Base-by-base conservation (phyloP, 2,797 vertebrate species). In the Thaleichthys pacificus region DNA sequence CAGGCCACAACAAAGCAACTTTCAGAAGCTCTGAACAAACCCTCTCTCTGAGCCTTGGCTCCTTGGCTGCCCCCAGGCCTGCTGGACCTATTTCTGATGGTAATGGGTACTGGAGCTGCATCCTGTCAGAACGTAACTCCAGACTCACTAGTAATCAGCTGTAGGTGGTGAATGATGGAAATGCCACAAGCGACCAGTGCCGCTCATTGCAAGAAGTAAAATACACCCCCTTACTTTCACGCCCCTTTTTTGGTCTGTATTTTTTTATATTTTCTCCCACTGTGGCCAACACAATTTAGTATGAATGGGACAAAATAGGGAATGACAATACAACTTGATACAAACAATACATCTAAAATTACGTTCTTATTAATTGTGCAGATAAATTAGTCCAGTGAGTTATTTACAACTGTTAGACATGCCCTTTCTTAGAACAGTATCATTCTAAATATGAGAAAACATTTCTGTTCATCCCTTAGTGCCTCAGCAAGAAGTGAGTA, bases 101-200 rank as follows among this genome's bases (percentile, higher is more conserved):
- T 89, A 93, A 93, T 82, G 83, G 89, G 89, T 77, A 67, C 88
- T 89, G 92, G 87, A 93, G 90, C 82, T 69, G 74, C 93, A 92
- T 91, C 92, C 90, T 93, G 91, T 92, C 93, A 90, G 90, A 85
- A 90, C 90, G 87, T 35, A 35, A 35, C 86, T 89, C 85, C 88
- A 90, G 74, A 87, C 86, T 86, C 82, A 67, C 73, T 78, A 89
- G 91, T 91, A 91, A 95, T 93, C 88, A 80, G 86, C 82, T 87
- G 61, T 74, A 91, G 84, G 88, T 92, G 91, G 85, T 80, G 83
- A 94, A 86, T 86, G 85, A 93, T 81, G 80, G 90, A 93, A 96
- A 92, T 72, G 91, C 87, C 86, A 92, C 88, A 68, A 87, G 79
- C 82, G 83, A 92, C 88, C 69, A 86, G 78, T 82, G 84, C 61